These are phyloP conservation scores for Eulithis prunata DNA, from an alignment of 2,888 invertebrate genomes.

Conservation along the genomic window DNA sequence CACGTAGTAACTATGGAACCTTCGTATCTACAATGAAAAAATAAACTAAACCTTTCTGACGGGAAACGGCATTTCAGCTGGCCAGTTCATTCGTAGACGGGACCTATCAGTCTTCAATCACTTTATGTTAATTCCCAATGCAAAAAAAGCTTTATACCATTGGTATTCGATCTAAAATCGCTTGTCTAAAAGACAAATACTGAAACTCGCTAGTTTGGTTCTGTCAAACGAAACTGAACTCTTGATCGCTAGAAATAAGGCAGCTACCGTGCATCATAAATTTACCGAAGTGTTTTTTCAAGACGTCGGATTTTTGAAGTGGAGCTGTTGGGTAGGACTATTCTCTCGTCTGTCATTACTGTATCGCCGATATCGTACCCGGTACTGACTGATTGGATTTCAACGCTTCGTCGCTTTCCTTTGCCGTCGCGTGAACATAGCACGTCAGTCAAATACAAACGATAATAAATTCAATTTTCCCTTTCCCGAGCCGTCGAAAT, in stretches of 20 bases:
- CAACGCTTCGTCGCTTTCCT: slow-evolving; percentile 61
- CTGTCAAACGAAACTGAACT: slow-evolving; percentile 11
- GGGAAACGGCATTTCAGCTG: slow-evolving; percentile 71
- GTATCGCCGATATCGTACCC: slow-evolving; percentile 62
- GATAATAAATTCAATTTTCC: slow-evolving; percentile 84
- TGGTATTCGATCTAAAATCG: neutral
- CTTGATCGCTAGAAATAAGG: slow-evolving; percentile 1
- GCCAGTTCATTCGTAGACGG: slow-evolving; percentile 60
- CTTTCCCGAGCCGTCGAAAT: slow-evolving; percentile 67
- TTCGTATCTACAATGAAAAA: slow-evolving; percentile 37
- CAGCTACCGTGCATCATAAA: neutral
- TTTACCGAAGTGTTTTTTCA: neutral
- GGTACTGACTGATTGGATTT: slow-evolving; percentile 78
- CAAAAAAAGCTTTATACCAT: slow-evolving; percentile 10
- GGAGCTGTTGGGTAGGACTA: slow-evolving; percentile 1
- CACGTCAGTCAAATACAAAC: slow-evolving; percentile 82
- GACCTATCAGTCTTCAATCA: slow-evolving; percentile 30
- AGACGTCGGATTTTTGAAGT: neutral
- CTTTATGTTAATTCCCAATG: neutral
- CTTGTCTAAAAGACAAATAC: neutral
- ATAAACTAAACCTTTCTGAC: slow-evolving; percentile 39
- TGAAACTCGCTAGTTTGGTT: neutral
- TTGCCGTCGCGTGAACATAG: slow-evolving; percentile 79
- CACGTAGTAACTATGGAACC: slow-evolving; percentile 33
- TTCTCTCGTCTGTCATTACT: slow-evolving; percentile 43